Evolutionary conservation across 2,888 invertebrate species (phyloP), one percentile per base, ranked within the genome.

Genomic region (Conus canariensis): DNA sequence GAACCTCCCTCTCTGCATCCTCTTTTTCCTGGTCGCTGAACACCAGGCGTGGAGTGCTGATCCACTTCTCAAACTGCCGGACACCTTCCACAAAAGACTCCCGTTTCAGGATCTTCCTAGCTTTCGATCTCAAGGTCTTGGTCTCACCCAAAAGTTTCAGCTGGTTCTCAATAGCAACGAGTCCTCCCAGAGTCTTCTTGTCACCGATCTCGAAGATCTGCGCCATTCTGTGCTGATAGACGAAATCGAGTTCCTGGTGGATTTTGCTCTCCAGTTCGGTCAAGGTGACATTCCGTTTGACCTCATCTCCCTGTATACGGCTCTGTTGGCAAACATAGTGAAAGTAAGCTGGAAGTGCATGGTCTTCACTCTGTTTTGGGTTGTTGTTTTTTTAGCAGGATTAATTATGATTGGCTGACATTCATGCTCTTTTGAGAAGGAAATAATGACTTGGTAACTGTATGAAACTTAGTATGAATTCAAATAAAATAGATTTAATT

Each of bases 1-100:
- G 45, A 9, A 94, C 30, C 91, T 94, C 94, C 16, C 90, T 86
- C 85, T 92, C 83, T 8, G 92, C 92, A 88, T 94, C 94, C 0
- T 80, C 70, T 0, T 87, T 77, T 89, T 94, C 94, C 77, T 94
- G 94, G 22, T 92, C 86, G 10, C 91, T 88, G 74, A 80, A 80
- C 58, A 87, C 74, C 22, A 86, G 59, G 7, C 90, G 80, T 0
- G 86, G 56, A 14, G 10, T 22, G 74, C 74, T n/a, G 56, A 91
- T 58, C 91, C 91, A 91, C 85, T 83, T 25, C 70, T 90, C 70
- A 74, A 91, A 90, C 56, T n/a, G 10, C 9, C 82, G 59, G 86
- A 90, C 25, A 5, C 85, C 91, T 58, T 56, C 74, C 8, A 60
- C 19, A 70, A 22, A 70, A 16, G 67, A 14, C 16, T 60, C 45